A percentile compares a stretch with the other conserved stretches of the same genome.
phyloP scores from a whole-genome alignment of 1,140 invertebrate genomes.

The Arion vulgaris region DNA sequence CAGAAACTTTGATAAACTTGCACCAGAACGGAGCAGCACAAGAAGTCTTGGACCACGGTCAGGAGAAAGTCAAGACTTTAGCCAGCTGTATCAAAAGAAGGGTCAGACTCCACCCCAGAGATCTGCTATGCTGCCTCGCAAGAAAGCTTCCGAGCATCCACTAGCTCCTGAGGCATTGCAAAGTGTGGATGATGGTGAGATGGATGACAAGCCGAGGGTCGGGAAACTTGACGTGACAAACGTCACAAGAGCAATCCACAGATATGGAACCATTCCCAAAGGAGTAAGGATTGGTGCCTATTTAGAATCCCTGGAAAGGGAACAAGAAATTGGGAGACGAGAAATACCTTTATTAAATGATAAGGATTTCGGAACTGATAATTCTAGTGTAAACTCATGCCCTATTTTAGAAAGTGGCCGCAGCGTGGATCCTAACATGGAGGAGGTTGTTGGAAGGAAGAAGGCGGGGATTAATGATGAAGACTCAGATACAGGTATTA shows the following conservation, averaged over 20 bases:
- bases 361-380: slow-evolving; percentile 65
- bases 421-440: slow-evolving; percentile 8
- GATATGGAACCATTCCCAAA: slow-evolving; percentile 96
- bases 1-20: slow-evolving; percentile 46
- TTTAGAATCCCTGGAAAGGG: slow-evolving; percentile 84
- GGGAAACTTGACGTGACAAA: slow-evolving; percentile 92
- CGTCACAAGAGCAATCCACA: slow-evolving; percentile 94
- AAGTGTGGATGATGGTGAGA: slow-evolving; percentile 20
- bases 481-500: slow-evolving; percentile 56
- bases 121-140: slow-evolving; percentile 49
- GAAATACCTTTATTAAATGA: slow-evolving; percentile 56
- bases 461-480: slow-evolving; percentile 38
- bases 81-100: slow-evolving; percentile 60
- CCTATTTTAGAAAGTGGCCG: slow-evolving; percentile 43
- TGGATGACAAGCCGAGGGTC: slow-evolving; percentile 39
- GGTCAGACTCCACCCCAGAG: slow-evolving; percentile 61
- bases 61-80: slow-evolving; percentile 19
- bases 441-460: not conserved
- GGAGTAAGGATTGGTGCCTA: slow-evolving; percentile 95
- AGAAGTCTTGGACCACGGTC: slow-evolving; percentile 42
- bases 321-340: slow-evolving; percentile 47
- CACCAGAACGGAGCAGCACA: slow-evolving; percentile 53
- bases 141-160: slow-evolving; percentile 49
- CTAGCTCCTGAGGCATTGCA: slow-evolving; percentile 20
- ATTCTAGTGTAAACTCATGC: slow-evolving; percentile 64